phyloP scores from a whole-genome alignment of 2,113 vertebrate genomes.

The Neotoma lepida region DNA sequence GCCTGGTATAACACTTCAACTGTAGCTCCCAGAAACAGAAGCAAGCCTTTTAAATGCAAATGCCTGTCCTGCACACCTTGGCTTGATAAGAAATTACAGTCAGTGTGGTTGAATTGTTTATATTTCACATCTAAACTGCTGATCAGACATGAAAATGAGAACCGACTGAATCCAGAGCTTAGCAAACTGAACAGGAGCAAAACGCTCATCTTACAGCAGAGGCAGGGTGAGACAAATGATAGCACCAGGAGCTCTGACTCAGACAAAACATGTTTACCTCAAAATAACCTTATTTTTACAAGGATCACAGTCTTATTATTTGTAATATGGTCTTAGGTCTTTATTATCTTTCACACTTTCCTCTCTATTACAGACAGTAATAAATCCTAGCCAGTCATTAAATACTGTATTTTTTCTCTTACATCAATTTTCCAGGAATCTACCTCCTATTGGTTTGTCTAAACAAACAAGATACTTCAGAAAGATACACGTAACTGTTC shows the following conservation, averaged over 20 bases:
- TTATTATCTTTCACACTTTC: conserved; percentile 48
- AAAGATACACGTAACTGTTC: not conserved
- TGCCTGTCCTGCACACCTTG: conserved; percentile 44
- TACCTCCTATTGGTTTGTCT: not conserved
- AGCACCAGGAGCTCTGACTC: conserved; percentile 37
- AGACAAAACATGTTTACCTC: conserved; percentile 6
- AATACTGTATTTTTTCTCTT: not conserved
- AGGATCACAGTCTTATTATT: conserved; percentile 10
- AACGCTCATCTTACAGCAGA: conserved; percentile 44
- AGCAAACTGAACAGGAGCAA: conserved; percentile 29
- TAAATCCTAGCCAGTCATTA: not conserved
- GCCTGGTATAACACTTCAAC: conserved; percentile 68
- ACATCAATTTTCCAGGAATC: conserved; percentile 26
- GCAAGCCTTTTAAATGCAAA: conserved; percentile 60
- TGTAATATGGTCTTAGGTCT: conserved; percentile 20
- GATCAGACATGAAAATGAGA: conserved; percentile 55
- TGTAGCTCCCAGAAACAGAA: conserved; percentile 62
- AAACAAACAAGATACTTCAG: conserved; percentile 60
- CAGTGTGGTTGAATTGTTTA: conserved; percentile 37
- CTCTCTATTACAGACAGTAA: not conserved
- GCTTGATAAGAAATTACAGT: conserved; percentile 58
- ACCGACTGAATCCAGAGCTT: not conserved
- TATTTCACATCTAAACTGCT: conserved; percentile 58
- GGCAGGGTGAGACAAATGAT: conserved; percentile 14
- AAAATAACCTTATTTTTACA: conserved; percentile 25